Evolutionary conservation across 2,113 vertebrate genomes (phyloP).

Genomic region (Chlorodrepanis virens): DNA sequence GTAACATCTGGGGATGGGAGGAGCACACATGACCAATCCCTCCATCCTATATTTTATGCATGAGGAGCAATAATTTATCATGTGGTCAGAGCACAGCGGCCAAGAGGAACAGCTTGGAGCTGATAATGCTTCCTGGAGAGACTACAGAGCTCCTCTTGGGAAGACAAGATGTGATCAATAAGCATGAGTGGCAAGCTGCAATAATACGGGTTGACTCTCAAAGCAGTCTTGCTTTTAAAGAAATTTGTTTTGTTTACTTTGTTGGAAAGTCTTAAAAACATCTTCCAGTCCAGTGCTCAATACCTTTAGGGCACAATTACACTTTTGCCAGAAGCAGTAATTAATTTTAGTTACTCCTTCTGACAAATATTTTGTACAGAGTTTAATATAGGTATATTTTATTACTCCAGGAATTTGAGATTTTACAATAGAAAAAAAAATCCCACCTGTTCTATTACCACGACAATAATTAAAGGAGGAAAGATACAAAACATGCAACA

Average conservation of each 20-base stretch:
- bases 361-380: neutral
- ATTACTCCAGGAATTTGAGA: neutral
- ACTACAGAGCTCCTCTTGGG: fast-evolving
- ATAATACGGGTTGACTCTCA: neutral
- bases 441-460: neutral
- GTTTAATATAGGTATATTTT: neutral
- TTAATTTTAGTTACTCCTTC: slow-evolving; percentile 38
- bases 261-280: neutral
- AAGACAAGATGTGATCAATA: neutral
- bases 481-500: neutral
- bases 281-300: neutral
- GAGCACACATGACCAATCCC: neutral
- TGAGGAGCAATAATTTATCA: neutral
- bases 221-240: neutral
- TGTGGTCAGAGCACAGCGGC: neutral
- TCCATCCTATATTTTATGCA: neutral
- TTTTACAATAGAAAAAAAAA: neutral
- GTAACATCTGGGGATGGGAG: neutral
- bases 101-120: neutral
- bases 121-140: neutral
- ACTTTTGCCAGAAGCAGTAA: slow-evolving; percentile 4
- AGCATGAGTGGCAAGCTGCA: neutral
- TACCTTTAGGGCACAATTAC: slow-evolving; percentile 29
- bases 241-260: slow-evolving; percentile 25
- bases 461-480: neutral